Base-by-base conservation (phyloP, 2,797 vertebrate genomes). In the Fundulus diaphanus region DNA sequence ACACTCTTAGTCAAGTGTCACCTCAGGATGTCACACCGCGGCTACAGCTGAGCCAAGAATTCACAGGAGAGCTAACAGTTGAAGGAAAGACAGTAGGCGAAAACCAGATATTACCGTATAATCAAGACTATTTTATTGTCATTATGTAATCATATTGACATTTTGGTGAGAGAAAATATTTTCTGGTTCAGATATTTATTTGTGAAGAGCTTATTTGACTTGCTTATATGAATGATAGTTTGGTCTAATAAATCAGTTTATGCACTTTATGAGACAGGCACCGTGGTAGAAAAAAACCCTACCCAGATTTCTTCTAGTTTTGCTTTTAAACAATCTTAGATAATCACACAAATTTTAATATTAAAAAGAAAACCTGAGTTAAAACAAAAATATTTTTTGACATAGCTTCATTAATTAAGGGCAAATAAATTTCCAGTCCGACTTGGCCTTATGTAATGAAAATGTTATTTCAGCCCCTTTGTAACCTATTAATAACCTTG, bases 1-100 rank as follows among this genome's bases (percentile, higher is more conserved):
- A 73, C 29, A 31, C 22, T 78, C 31, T 72, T 65, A 37, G 44
- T 68, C 33, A 48, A 18, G 56, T 68, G n/a, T 31, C 31, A 65
- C 54, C 70, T 24, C 15, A n/a, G 27, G 11, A 8, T 48, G 37
- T 37, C 29, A 33, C 33, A 24, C 18, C 42, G 12, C 7, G 12
- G 35, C 42, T 63, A 54, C 33, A 59, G 33, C 31, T 49, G 75
- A 79, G 22, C 70, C 44, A 31, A 5, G 3, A 18, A 59, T 63
- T 31, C 6, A 57, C 67, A 6, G 11, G 24, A 33, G 16, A 12
- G n/a, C 5, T 67, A 37, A 63, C 44, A 42, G 52, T 20, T 22
- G 31, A 35, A 73, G 48, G 31, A 16, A 9, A 57, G 15, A 63
- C 54, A 31, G 48, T 46, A 71, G 24, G 70, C 59, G n/a, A 7